Conservation (phyloP, 92 coral and sea anemone genomes). For the Epizoanthus scotinus region DNA sequence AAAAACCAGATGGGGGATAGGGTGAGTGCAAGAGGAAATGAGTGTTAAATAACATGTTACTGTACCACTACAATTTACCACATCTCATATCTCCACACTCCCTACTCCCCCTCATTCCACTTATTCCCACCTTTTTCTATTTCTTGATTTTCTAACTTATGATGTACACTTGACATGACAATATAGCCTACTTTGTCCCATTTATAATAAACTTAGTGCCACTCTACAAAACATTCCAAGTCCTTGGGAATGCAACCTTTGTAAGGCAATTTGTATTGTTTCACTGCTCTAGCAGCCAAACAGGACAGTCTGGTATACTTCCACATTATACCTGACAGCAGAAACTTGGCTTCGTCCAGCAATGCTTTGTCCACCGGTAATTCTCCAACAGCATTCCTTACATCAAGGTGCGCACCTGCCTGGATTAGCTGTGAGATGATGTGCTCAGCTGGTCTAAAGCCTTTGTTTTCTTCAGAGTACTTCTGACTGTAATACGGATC, state of each 20-base stretch:
- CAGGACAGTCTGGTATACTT: conserved; percentile 27
- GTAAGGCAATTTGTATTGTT: conserved; percentile 9
- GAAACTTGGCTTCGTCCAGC: conserved; percentile 41
- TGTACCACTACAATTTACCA: too few relatives aligned
- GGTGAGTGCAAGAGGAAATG: too few relatives aligned
- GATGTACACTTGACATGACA: not conserved
- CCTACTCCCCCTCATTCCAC: too few relatives aligned
- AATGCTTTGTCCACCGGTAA: conserved; percentile 57
- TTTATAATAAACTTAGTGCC: not conserved
- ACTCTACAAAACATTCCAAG: conserved; percentile 18
- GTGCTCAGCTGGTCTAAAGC: conserved; percentile 23
- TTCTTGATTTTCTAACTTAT: not conserved
- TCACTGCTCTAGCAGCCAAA: conserved; percentile 29
- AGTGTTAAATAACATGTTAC: too few relatives aligned
- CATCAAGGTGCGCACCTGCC: conserved; percentile 48
- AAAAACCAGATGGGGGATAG: too few relatives aligned
- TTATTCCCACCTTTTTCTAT: not conserved
- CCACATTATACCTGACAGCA: conserved; percentile 17
- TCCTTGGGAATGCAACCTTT: conserved; percentile 23
- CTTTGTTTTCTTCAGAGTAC: conserved; percentile 44
- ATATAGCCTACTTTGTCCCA: not conserved
- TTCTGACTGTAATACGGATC: conserved; percentile 39
- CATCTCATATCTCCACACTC: too few relatives aligned
- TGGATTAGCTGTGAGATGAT: conserved; percentile 36
- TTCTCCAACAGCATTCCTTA: conserved; percentile 45